Evolutionary conservation across 2,113 vertebrate species (phyloP).

Genomic region (Actinemys pallida): DNA sequence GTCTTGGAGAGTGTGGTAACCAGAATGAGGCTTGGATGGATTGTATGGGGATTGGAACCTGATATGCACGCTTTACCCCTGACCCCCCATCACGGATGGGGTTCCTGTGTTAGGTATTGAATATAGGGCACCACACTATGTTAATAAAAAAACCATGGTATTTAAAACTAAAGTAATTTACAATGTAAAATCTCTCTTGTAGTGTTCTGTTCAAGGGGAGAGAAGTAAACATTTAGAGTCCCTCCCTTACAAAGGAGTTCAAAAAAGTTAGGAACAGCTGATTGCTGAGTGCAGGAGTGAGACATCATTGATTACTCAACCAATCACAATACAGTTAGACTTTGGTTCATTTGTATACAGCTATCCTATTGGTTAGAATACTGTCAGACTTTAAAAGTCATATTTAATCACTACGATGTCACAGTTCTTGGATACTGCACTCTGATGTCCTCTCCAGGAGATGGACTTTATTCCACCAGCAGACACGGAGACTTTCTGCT

Average conservation of each 20-base stretch:
- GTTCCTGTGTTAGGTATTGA: not conserved
- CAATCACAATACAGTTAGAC: not conserved
- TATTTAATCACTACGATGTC: not conserved
- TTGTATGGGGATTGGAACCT: not conserved
- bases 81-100: not conserved
- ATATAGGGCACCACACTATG: not conserved
- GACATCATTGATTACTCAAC: not conserved
- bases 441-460: accelerated
- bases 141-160: constrained; percentile 37
- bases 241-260: not conserved
- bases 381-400: not conserved
- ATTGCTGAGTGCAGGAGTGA: not conserved
- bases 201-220: not conserved
- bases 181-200: not conserved
- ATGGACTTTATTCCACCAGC: not conserved
- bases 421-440: not conserved
- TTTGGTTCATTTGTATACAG: not conserved
- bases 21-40: accelerated
- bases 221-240: not conserved
- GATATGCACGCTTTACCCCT: accelerated
- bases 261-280: not conserved
- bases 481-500: not conserved
- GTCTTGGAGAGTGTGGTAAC: not conserved
- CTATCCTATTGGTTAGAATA: accelerated
- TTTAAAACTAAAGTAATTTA: constrained; percentile 47